Evolutionary conservation across 2,113 vertebrate genomes (phyloP), one percentile per base, ranked within the genome.

Genomic region (Uria aalge): DNA sequence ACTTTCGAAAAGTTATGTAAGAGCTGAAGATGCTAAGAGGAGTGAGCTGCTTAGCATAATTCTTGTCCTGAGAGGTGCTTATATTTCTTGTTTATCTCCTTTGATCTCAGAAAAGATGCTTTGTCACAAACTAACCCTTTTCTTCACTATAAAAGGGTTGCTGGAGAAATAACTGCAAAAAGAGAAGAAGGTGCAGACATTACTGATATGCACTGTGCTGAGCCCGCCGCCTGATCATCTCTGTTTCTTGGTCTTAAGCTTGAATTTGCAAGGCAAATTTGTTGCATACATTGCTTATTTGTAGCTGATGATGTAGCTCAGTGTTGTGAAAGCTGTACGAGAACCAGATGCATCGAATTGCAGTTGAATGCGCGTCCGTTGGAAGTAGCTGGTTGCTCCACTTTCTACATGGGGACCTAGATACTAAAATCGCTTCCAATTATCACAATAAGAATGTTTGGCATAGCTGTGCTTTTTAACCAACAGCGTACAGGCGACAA

Each of bases 31-130:
- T 48, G 17, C 67, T 92, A 92, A 95, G 62, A 92, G 27, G 67
- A 83, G 52, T 92, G 94, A 96, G 67, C 85, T 93, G 72, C 85
- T 94, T 96, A 94, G 78, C 41, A 19, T 85, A 95, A 95, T 79
- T 94, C 88, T 85, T 79, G 67, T 77, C 71, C 85, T 80, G 78
- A 88, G 88, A 92, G 62, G 71, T 73, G 48, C 63, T 93, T 93
- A 60, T 79, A 73, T 93, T 85, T 92, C 57, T 86, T 91, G 53
- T 81, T 91, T 82, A 76, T 76, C 57, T 90, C 40, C 69, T 90
- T 73, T 92, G 90, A 88, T 90, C 75, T 85, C 34, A 64, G 57
- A 88, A 90, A 92, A 95, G 16, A 72, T 79, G 43, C 36, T 91
- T 69, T 91, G 66, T 82, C 85, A 95, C 55, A 73, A 91, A 59